These are phyloP conservation scores for Masticophis lateralis DNA, from an alignment of 2,797 vertebrate species.

Conservation along the genomic window DNA sequence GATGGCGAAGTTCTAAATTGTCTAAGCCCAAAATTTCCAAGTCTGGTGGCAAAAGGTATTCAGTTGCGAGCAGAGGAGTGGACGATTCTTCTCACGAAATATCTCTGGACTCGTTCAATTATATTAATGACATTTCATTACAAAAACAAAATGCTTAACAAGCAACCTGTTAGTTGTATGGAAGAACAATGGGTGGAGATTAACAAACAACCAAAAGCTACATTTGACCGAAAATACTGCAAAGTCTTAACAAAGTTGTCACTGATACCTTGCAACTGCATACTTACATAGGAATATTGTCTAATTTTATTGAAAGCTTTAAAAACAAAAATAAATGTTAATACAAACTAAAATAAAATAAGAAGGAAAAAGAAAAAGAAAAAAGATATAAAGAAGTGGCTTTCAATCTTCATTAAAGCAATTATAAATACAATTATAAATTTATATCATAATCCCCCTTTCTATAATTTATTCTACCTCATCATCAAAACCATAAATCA, in stretches of 20 bases:
- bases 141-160: background rate
- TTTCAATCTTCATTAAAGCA: background rate
- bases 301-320: background rate
- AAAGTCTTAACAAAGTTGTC: background rate
- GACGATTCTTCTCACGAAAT: no score
- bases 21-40: no score
- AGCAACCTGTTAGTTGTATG: background rate
- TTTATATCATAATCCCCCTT: background rate
- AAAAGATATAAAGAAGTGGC: background rate
- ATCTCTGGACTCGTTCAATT: no score
- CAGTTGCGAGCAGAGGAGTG: no score
- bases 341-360: background rate
- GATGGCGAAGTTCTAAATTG: no score
- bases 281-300: background rate
- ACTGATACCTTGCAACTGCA: background rate
- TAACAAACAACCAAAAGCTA: background rate
- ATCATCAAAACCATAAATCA: background rate
- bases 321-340: background rate
- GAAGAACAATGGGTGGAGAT: background rate
- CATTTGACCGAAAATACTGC: background rate
- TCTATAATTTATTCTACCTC: background rate
- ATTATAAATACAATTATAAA: background rate
- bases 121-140: background rate
- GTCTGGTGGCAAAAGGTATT: no score
- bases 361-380: background rate